Percentiles rank a stretch among this genome's conserved stretches.
These are phyloP conservation scores for Pogonophryne albipinna DNA, from an alignment of 2,797 vertebrate species.

Conservation along the genomic window DNA sequence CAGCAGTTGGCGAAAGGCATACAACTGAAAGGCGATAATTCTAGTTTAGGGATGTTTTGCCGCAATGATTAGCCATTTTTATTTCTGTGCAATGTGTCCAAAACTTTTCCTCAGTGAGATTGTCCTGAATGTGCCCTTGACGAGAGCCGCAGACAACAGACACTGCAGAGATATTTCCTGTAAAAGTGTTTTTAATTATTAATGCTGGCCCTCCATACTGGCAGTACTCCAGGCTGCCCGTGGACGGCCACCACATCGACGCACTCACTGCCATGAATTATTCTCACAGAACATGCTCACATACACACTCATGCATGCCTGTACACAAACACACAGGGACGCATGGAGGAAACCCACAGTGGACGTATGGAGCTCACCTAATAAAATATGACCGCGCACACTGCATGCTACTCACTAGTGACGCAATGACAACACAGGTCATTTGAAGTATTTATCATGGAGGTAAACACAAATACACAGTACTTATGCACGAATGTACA, in stretches of 20 bases:
- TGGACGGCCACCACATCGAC: conserved; percentile 75
- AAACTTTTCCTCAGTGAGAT: conserved; percentile 63
- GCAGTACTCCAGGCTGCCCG: conserved; percentile 65
- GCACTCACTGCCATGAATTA: conserved; percentile 79
- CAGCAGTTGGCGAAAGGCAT: background rate
- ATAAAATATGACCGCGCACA: conserved; percentile 27
- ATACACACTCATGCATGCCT: conserved; percentile 12
- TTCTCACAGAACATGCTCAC: conserved; percentile 55
- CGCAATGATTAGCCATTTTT: conserved; percentile 47
- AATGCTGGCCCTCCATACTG: conserved; percentile 74
- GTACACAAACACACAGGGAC: conserved; percentile 1
- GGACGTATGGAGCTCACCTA: conserved; percentile 13
- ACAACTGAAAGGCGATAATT: no score
- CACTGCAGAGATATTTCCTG: conserved; percentile 75
- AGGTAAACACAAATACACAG: conserved; percentile 18
- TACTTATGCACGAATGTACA: conserved; percentile 24
- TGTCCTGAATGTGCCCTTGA: conserved; percentile 73
- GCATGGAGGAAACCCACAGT: conserved; percentile 7
- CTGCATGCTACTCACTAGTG: background rate
- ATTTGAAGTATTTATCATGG: conserved; percentile 50
- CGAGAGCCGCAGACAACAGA: conserved; percentile 55
- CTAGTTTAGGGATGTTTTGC: conserved; percentile 37
- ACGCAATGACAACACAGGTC: conserved; percentile 11
- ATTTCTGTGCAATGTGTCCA: conserved; percentile 33
- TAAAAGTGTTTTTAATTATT: conserved; percentile 84